Evolutionary conservation across 2,113 vertebrate species (phyloP), one percentile per base, ranked within the genome.

Genomic region (Microcebus lehilahytsara): DNA sequence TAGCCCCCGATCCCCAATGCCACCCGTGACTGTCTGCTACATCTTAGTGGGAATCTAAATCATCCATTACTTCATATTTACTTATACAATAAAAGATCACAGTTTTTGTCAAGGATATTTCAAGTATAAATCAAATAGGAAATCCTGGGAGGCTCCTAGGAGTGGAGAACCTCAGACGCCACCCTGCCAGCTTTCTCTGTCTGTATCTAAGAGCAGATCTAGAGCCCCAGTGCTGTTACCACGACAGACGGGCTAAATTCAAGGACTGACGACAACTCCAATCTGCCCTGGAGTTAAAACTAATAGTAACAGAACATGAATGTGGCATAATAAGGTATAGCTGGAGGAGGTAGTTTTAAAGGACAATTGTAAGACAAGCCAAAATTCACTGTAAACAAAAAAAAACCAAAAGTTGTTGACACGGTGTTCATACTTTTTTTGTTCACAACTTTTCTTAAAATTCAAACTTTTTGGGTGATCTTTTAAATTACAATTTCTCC

Each of bases 331-430:
- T 40, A 79, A 34, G 46, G 1, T 22, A n/a, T 75, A 62, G 23
- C 19, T 60, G 32, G 49, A 87, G 72, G 60, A 77, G 49, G 34
- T 92, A 81, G 72, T 93, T 87, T 86, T n/a, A n/a, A 75, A 80
- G 49, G 16, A n/a, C 9, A n/a, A 53, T 8, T 9, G 9, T 25
- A 83, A 75, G 42, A 40, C 88, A 88, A 72, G 22, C 11, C 71
- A 42, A 94, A 95, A 89, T 53, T 86, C 71, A 92, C 67, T 64
- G 81, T n/a, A 72, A 87, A 92, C 49, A 46, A 60, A 60, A 60
- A 60, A 85, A 64, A 32, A 27, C 13, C 34, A 80, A 60, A 91
- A 58, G 6, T 8, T 94, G 16, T 51, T 67, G 32, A 85, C 12
- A 49, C 23, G 51, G 4, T 9, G 3, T n/a, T 89, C 32, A 64